Conservation (phyloP, 2,888 invertebrate species). For the Himalopsyche anomala region DNA sequence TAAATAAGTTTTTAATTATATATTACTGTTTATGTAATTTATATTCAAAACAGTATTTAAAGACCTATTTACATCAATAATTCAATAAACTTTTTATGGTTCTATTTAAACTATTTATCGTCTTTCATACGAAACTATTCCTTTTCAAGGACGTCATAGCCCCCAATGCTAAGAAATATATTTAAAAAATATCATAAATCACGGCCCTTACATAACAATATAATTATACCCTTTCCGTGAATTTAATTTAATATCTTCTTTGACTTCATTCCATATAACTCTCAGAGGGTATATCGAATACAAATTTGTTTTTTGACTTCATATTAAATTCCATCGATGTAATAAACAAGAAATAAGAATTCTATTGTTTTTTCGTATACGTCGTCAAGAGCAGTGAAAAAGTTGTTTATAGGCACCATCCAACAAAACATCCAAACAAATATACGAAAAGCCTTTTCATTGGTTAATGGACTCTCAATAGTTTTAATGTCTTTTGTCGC, state of each 20-base stretch:
- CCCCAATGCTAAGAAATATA: too few relatives aligned
- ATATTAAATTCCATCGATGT: background rate
- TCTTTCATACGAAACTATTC: too few relatives aligned
- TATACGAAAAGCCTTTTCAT: constrained; percentile 54
- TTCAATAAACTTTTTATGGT: too few relatives aligned
- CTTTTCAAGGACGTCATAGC: too few relatives aligned
- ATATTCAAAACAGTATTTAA: too few relatives aligned
- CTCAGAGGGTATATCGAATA: background rate
- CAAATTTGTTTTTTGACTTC: background rate
- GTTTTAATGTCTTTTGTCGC: constrained; percentile 62
- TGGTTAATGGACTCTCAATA: constrained; percentile 61
- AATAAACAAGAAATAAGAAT: constrained; percentile 26
- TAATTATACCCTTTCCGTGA: too few relatives aligned
- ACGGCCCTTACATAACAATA: too few relatives aligned
- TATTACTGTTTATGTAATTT: too few relatives aligned
- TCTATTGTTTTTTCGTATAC: constrained; percentile 17
- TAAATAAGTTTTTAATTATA: too few relatives aligned
- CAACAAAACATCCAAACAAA: constrained; percentile 54
- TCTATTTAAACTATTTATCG: too few relatives aligned
- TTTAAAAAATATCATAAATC: too few relatives aligned
- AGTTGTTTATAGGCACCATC: constrained; percentile 54
- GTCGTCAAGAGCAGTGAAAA: constrained; percentile 46
- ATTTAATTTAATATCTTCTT: background rate
- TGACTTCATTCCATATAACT: background rate
- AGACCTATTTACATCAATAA: too few relatives aligned